Base-by-base conservation (phyloP, 2,113 vertebrate genomes). In the Todiramphus saurophagus region DNA sequence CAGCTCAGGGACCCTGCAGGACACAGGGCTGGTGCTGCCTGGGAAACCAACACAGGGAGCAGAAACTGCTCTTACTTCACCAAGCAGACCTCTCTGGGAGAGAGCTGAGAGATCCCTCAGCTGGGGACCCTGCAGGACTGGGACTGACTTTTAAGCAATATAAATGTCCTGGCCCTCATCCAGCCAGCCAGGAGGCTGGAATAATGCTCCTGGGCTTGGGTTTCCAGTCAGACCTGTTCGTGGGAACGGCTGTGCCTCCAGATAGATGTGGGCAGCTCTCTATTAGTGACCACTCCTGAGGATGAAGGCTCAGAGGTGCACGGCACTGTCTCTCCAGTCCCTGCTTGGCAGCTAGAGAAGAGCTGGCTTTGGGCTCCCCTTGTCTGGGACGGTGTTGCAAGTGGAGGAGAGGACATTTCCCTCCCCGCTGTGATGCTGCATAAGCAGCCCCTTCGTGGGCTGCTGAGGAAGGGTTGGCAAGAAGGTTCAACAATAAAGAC, bases 191-290 rank as follows among this genome's bases (percentile, higher is more conserved):
- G 62, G 39, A 43, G 70, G 67, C 16, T 25, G 63, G 48, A 31
- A 3, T 5, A 10, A 9, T 0, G 18, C 75, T 33, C 75, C 76
- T 5, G 55, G 9, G 66, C 33, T 17, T 8, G 81, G n/a, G 23
- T 51, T 70, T 63, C 39, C 93, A 84, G 93, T 60, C 60, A 48
- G 84, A 30, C 10, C 62, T 9, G 25, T 53, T 10, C 13, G 0
- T 0, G 31, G 68, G 30, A 43, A 43, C 33, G 2, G 39, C 58
- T 55, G 79, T 2, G 83, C 27, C 79, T 43, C 69, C 69, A 21
- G 56, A 6, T 1, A 2, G 0, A 2, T 0, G 17, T 1, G 43
- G 63, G 75, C 31, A 69, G 79, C 69, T 43, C 58, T 2, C 13
- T 2, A 2, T 7, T 1, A 5, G 46, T 2, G 79, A 24, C 27